Conservation (phyloP, 2,797 vertebrate genomes). For the Tapera naevia region DNA sequence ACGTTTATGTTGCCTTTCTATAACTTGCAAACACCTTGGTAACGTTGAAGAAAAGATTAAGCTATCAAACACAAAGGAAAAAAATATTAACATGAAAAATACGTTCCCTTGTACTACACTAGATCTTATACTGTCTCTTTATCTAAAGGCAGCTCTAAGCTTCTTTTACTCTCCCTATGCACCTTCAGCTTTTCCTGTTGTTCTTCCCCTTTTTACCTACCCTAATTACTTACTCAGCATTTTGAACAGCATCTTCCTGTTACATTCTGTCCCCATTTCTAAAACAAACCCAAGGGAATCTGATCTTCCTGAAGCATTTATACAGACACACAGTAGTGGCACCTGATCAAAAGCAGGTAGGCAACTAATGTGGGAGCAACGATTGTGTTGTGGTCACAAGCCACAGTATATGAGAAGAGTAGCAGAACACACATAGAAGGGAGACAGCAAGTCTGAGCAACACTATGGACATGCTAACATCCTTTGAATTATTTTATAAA, state of each 20-base stretch:
- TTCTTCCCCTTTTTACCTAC: background rate
- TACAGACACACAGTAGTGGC: background rate
- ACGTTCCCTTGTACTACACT: background rate
- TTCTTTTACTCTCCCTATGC: background rate
- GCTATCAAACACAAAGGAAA: background rate
- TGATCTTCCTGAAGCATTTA: slow-evolving; percentile 8
- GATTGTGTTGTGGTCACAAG: background rate
- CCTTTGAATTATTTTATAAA: background rate
- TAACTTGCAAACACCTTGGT: background rate
- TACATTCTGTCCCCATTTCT: background rate
- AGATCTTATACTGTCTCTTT: background rate
- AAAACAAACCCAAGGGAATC: background rate
- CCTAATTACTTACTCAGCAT: background rate
- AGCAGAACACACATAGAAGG: background rate
- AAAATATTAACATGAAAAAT: background rate
- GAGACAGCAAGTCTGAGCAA: background rate
- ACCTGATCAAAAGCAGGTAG: slow-evolving; percentile 3
- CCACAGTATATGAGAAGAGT: background rate
- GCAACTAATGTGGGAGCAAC: background rate
- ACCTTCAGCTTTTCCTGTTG: background rate
- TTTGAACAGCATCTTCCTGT: slow-evolving; percentile 19
- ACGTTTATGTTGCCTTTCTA: background rate
- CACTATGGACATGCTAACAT: background rate
- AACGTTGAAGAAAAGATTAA: background rate
- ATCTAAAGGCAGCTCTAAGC: background rate